Base-by-base conservation (phyloP, 2,888 invertebrate species). In the Drosophila melanosoma region DNA sequence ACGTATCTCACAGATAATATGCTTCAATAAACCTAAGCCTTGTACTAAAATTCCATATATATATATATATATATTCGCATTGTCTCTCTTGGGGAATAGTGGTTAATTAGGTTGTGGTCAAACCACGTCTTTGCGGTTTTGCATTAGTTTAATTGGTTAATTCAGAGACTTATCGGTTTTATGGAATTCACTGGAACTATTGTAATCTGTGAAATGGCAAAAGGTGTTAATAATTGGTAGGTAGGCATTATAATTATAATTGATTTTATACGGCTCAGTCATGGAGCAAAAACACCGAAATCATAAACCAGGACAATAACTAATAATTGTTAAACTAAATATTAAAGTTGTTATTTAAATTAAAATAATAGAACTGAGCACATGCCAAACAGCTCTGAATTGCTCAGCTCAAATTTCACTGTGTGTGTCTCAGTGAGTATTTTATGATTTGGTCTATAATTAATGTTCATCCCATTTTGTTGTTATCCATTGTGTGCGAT, bases 21-120 rank as follows among this genome's bases (percentile, higher is more conserved):
- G 69, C 32, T 3, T 36, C 49, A 38, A 54, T 61, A 53, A 61
- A 53, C 2, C 54, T 12, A 12, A 33, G 32, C 17, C 3, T 17
- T 12, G 23, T 5, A 29, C 52, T 15, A 20, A 63, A 52, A 45
- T 12, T n/a, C 42, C 33, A 20, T 45, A 35, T 4, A 49, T 7
- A 2, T 2, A 29, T 7, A 17, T 49, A 17, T 2, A n/a, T 29
- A 38, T 38, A 4, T n/a, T n/a, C 12, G 26, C n/a, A 29, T 15
- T 45, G 45, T 7, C 4, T 15, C 7, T 15, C 23, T 45, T 45
- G 4, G 4, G 8, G 4, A 45, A 15, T 45, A 23, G 2, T 15
- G 23, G 15, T 45, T 45, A 45, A 20, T 26, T 17, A 49, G 11
- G 5, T 11, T 57, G 32, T 48, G 45, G 12, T 35, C 29, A 23